Evolutionary conservation across 2,797 vertebrate genomes (phyloP).

Genomic region (Spatula clypeata): DNA sequence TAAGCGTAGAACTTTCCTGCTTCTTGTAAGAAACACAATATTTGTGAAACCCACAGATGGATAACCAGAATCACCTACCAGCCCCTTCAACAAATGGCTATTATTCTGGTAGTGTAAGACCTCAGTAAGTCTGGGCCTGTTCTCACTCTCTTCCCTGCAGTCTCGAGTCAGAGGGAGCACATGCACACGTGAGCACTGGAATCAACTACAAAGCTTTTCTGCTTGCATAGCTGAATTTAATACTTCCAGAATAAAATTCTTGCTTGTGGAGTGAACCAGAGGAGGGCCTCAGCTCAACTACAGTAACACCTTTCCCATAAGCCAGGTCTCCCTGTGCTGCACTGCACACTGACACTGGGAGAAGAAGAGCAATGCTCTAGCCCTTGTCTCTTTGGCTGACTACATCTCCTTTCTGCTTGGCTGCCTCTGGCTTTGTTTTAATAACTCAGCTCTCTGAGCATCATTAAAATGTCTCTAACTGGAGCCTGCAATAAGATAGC

Average conservation of each 20-base stretch:
- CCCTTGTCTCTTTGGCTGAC: neutral
- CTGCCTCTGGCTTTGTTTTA: slow-evolving; percentile 31
- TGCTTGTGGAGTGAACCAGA: neutral
- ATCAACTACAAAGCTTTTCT: neutral
- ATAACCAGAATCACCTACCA: neutral
- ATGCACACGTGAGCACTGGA: neutral
- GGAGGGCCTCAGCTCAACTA: neutral
- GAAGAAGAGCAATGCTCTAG: neutral
- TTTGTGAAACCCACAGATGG: neutral
- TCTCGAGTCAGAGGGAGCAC: accelerated
- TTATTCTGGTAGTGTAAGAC: neutral
- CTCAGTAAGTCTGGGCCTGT: neutral
- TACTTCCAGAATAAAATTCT: neutral
- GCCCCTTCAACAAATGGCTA: neutral
- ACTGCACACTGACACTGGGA: accelerated
- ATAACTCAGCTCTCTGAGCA: slow-evolving; percentile 7
- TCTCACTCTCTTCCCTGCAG: neutral
- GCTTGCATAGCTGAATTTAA: neutral
- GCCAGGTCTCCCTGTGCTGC: neutral
- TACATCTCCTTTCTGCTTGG: neutral
- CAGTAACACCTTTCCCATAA: neutral
- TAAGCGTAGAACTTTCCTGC: neutral
- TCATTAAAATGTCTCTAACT: slow-evolving; percentile 31
- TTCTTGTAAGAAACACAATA: neutral
- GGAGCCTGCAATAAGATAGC: neutral